Conservation (phyloP, 2,797 vertebrate species). For the Typhlichthys eigenmanni region DNA sequence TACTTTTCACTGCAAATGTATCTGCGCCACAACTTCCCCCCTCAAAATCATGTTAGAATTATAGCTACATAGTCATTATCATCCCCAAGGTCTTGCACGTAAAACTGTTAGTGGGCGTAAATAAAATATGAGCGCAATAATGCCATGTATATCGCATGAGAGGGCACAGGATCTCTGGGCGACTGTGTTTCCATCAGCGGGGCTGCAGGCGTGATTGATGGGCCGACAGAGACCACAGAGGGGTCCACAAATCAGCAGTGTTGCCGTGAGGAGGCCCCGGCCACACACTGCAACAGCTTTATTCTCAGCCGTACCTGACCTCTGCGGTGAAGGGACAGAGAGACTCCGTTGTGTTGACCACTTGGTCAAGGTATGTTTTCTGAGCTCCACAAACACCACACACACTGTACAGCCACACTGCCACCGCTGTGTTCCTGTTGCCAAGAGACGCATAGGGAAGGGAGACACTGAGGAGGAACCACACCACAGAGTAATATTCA, state of each 20-base stretch:
- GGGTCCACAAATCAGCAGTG: conserved; percentile 69
- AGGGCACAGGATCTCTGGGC: conserved; percentile 57
- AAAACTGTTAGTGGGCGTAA: conserved; percentile 64
- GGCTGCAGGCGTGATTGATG: conserved; percentile 74
- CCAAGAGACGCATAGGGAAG: conserved; percentile 65
- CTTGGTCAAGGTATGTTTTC: conserved; percentile 2
- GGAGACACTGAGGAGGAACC: conserved; percentile 61
- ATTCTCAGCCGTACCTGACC: conserved; percentile 38
- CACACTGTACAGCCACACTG: conserved; percentile 20
- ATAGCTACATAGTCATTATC: conserved; percentile 59
- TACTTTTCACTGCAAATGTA: conserved; percentile 27
- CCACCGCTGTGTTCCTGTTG: conserved; percentile 45
- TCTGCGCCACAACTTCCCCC: conserved; percentile 39
- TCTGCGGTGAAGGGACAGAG: conserved; percentile 37
- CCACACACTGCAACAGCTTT: conserved; percentile 40
- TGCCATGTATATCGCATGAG: conserved; percentile 59
- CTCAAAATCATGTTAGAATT: conserved; percentile 61
- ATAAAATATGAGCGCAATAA: conserved; percentile 68
- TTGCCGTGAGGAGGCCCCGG: conserved; percentile 52
- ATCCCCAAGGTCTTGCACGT: conserved; percentile 58
- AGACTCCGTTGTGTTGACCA: conserved; percentile 21
- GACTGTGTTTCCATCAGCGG: conserved; percentile 70
- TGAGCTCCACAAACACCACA: conserved; percentile 5
- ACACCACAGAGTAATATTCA: conserved; percentile 70
- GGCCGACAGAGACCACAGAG: conserved; percentile 58